Evolutionary conservation across 2,888 invertebrate species (phyloP).

Genomic region (Abrostola tripartita): DNA sequence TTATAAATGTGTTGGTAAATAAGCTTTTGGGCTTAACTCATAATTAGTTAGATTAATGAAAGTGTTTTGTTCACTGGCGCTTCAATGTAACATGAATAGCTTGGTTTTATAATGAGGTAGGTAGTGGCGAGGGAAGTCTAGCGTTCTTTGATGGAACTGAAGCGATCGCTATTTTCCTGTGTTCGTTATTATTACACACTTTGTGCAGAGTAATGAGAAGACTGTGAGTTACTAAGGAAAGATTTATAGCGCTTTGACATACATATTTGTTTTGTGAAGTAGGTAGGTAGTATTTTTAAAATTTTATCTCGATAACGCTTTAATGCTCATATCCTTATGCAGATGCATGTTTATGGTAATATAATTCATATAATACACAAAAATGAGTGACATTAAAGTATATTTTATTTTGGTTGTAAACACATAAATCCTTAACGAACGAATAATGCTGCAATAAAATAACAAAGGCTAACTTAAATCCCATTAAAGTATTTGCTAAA

Average conservation of each 20-base stretch:
- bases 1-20: constrained; percentile 23
- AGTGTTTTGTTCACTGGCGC: constrained; percentile 44
- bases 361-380: no score
- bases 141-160: constrained; percentile 30
- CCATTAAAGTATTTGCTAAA: neutral
- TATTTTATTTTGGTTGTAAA: no score
- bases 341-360: no score
- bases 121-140: constrained; percentile 33
- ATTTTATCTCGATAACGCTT: neutral
- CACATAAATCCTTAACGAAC: no score
- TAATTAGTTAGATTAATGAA: constrained; percentile 42
- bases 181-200: constrained; percentile 22
- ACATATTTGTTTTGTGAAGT: neutral
- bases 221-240: neutral
- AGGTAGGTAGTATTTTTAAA: neutral
- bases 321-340: neutral
- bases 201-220: constrained; percentile 21
- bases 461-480: neutral
- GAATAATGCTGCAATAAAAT: constrained; percentile 14
- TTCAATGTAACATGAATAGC: constrained; percentile 45
- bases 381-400: neutral
- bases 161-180: constrained; percentile 19
- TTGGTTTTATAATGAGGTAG: constrained; percentile 44
- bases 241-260: neutral
- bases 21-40: constrained; percentile 23